Evolutionary conservation across 2,113 vertebrate species (phyloP), one percentile per base, ranked within the genome.

Genomic region (Cyprinodon brontotheroides): DNA sequence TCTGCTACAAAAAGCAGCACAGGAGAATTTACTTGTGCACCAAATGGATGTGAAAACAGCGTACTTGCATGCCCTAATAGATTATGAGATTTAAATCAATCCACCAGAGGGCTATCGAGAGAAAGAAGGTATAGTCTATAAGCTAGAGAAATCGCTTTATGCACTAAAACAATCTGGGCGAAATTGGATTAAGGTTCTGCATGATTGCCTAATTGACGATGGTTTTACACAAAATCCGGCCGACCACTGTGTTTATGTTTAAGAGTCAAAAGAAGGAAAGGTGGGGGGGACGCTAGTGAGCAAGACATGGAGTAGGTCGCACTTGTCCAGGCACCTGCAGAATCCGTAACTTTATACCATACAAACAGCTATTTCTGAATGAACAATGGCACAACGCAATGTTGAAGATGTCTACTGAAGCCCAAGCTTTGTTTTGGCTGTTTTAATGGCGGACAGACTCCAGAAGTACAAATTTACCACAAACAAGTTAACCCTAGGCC

Each of bases 131-230:
- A 29, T 41, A 4, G 22, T 70, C 17, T 60, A 41, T 36, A 22
- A 15, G n/a, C 53, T 70, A n/a, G n/a, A 70, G 38, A 70, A 70
- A n/a, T 70, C 39, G 17, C 38, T 43, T 10, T 70, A 29, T 70
- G 68, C 17, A 12, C 40, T 22, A 40, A 41, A 70, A 53, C 47
- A 68, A 14, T 68, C 10, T 50, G 47, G n/a, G 36, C 57, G 50
- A 70, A 59, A 59, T 38, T 12, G 53, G 50, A 70, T 59, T 20
- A 59, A 53, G 14, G 17, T 53, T 11, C 14, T 53, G 17, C 50
- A 53, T 7, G 50, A 53, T 4, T 53, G 4, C 10, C 50, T 53
- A 4, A 53, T 4, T 53, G 50, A 53, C 29, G 29, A 29, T 29
- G 1, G 29, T 29, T 29, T 29, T 29, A 29, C 29, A 53, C 12